A percentile compares a stretch with the other conserved stretches of the same genome.
phyloP scores from a whole-genome alignment of 2,113 vertebrate species.

The Poeciliopsis occidentalis region DNA sequence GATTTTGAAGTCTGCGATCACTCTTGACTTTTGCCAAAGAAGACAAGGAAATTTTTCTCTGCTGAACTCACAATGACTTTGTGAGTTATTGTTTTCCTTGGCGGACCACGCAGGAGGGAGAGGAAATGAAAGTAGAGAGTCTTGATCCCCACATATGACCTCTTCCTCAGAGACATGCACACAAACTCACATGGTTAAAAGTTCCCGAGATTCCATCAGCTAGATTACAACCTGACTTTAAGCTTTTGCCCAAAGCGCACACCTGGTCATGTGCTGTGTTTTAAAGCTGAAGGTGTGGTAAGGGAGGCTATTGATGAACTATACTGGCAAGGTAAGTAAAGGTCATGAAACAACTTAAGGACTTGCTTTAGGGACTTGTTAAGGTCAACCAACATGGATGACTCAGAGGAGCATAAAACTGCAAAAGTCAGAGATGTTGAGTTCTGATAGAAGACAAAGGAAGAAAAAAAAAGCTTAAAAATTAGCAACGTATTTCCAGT shows the following conservation, averaged over 20 bases:
- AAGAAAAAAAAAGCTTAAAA: too few relatives aligned
- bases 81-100: slow-evolving; percentile 60
- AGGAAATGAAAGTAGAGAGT: slow-evolving; percentile 68
- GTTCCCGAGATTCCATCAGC: background rate
- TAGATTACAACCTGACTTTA: slow-evolving; percentile 14
- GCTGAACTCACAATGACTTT: slow-evolving; percentile 54
- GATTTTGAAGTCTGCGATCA: too few relatives aligned
- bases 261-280: background rate
- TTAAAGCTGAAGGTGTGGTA: background rate
- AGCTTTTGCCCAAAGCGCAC: background rate
- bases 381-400: too few relatives aligned
- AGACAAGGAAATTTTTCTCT: slow-evolving; percentile 19
- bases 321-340: too few relatives aligned
- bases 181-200: slow-evolving; percentile 3
- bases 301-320: too few relatives aligned
- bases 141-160: slow-evolving; percentile 48
- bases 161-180: slow-evolving; percentile 12
- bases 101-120: slow-evolving; percentile 30
- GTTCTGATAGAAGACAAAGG: too few relatives aligned
- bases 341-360: too few relatives aligned
- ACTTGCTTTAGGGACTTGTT: too few relatives aligned
- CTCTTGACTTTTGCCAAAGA: slow-evolving; percentile 11
- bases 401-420: too few relatives aligned
- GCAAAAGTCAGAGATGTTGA: too few relatives aligned
- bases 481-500: too few relatives aligned